Evolutionary conservation across 2,888 invertebrate genomes (phyloP).

Genomic region (Sepiola atlantica): DNA sequence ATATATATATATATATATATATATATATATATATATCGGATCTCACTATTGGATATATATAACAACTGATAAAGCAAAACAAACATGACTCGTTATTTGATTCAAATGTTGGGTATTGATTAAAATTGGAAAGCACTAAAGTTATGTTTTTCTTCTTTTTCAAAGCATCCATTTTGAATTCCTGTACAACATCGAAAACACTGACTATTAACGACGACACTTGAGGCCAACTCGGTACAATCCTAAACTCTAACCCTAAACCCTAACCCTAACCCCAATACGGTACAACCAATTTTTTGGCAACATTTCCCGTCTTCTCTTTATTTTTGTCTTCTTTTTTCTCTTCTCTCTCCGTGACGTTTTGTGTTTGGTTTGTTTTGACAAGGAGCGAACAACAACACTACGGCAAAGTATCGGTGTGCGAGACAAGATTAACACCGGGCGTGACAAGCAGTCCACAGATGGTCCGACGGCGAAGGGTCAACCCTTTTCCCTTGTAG

Average conservation of each 20-base stretch:
- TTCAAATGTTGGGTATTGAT: not conserved
- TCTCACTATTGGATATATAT: too few relatives aligned
- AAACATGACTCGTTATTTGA: not conserved
- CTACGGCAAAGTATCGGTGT: not conserved
- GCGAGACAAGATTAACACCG: slow-evolving; percentile 7
- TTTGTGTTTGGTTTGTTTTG: not conserved
- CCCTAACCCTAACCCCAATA: too few relatives aligned
- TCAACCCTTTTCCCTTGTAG: not conserved
- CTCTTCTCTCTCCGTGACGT: not conserved
- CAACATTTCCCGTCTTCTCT: not conserved
- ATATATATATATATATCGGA: too few relatives aligned
- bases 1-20: too few relatives aligned
- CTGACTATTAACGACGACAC: not conserved
- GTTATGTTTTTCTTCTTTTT: not conserved
- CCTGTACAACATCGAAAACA: not conserved
- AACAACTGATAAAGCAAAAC: too few relatives aligned
- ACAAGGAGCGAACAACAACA: not conserved
- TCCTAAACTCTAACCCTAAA: too few relatives aligned
- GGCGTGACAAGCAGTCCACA: not conserved
- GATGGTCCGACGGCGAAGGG: slow-evolving; percentile 20
- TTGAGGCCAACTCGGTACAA: not conserved
- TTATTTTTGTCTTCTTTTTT: not conserved
- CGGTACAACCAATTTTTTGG: not conserved
- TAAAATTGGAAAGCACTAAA: not conserved
- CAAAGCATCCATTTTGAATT: not conserved